Base-by-base conservation (phyloP, 2,888 invertebrate genomes). In the Deladenus siricidicola region DNA sequence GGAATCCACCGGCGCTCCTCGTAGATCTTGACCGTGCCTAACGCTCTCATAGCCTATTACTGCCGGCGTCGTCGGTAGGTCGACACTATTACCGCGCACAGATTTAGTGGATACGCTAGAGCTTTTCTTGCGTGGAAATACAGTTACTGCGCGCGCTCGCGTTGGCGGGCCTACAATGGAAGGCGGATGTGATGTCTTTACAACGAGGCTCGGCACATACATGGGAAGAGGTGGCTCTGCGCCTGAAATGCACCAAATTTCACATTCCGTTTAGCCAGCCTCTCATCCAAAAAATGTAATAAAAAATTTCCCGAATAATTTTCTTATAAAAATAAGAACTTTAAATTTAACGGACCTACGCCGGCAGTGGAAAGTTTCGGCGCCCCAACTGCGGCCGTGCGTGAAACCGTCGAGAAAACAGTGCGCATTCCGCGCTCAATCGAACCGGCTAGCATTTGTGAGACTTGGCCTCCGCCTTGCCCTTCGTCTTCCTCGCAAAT, bases 361-460 rank as follows among this genome's bases (percentile, higher is more conserved):
- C 29, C 30, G 2, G 43, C 50, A 10, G 29, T 59, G 10, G 44
- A 62, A 14, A 63, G 26, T 30, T 63, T 50, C 8, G 70, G 66
- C 19, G 67, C 63, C 28, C 59, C 62, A 45, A 58, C 51, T 8
- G 29, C 58, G 24, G 60, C 58, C n/a, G 69, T 48, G 6, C 69
- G 65, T 39, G 73, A 72, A 30, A 78, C 72, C 17, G 77, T 74
- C 14, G 71, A 70, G 30, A 76, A 63, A 10, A 76, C 71, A 10
- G 70, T 72, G 17, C 77, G 64, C 70, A 77, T 72, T 60, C 70
- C 67, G 45, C 68, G 72, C 62, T 71, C 69, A 52, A 74, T 74
- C 4, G 76, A 70, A 44, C 69, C 73, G 24, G 73, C 72, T 49
- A 75, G 56, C 45, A 72, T 56, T 42, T 62, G 53, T 17, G 56